Base-by-base conservation (phyloP, 2,888 invertebrate genomes). In the Platynereis dumerilii region DNA sequence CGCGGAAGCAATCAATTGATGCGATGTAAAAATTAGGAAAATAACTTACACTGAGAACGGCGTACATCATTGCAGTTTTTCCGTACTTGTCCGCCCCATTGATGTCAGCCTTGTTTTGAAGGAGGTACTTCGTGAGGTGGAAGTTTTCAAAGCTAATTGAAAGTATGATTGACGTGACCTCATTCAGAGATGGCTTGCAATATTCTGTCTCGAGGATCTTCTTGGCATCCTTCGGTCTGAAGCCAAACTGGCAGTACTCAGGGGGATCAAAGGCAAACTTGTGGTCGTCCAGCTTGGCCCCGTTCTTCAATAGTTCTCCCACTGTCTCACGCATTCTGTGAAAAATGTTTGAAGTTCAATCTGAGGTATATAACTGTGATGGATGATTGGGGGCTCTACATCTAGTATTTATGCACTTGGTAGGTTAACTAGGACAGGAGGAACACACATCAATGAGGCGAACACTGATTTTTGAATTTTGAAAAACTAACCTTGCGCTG, bases 51-150 rank as follows among this genome's bases (percentile, higher is more conserved):
- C 78, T 72, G 72, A 75, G 75, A 15, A 84, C 83, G 54, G 85
- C 84, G 74, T 84, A 81, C 84, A 85, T 85, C 42, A 86, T 70
- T 15, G 85, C 83, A 17, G 83, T 83, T n/a, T 78, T 67, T 10
- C 80, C 80, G 24, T 75, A 66, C 58, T 76, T 78, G 72, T 85
- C 85, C 12, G 80, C 69, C 68, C 80, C 76, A 71, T 85, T 84
- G 2, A 82, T 74, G 27, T 79, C 78, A 15, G 84, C 85, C 28
- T 81, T 80, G 59, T 76, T 71, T 64, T 77, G 69, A 29, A 86
- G 74, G 53, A 86, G 72, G 64, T 77, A 78, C 68, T 78, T 76
- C 1, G 76, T 79, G 39, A 83, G 70, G 29, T 78, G 74, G 68
- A 81, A 78, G 69, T 85, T 77, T 60, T 74, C 76, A 57, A 75